These are phyloP conservation scores for Campoletis raptor DNA, from an alignment of 2,888 invertebrate species.

Conservation along the genomic window DNA sequence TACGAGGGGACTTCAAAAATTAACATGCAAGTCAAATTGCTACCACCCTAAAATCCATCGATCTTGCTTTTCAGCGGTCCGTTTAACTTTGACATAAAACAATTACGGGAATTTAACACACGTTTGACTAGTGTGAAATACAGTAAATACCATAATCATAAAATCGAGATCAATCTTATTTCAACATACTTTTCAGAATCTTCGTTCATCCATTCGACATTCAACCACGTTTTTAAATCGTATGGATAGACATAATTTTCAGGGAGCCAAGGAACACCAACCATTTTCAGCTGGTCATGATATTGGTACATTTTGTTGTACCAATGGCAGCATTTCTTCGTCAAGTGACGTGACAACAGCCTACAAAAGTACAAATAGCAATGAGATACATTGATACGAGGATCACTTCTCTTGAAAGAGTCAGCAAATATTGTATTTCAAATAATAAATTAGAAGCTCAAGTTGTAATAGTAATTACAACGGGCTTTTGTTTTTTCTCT, in stretches of 20 bases:
- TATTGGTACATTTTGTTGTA: slow-evolving; percentile 85
- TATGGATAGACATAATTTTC: slow-evolving; percentile 84
- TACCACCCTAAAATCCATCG: too few relatives aligned
- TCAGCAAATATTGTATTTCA: neutral
- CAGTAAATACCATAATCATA: too few relatives aligned
- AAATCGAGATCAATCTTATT: neutral
- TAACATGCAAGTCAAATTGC: too few relatives aligned
- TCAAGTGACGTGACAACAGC: slow-evolving; percentile 85
- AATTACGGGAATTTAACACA: too few relatives aligned
- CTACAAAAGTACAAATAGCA: slow-evolving; percentile 65
- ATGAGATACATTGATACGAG: neutral
- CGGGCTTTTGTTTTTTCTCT: neutral
- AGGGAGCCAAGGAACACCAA: slow-evolving; percentile 86
- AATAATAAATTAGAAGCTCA: neutral
- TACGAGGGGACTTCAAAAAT: too few relatives aligned
- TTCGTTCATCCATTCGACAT: slow-evolving; percentile 85
- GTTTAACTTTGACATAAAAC: too few relatives aligned
- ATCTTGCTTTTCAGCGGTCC: too few relatives aligned
- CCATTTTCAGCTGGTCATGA: slow-evolving; percentile 82
- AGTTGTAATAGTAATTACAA: neutral
- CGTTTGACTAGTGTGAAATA: too few relatives aligned
- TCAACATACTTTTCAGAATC: slow-evolving; percentile 78
- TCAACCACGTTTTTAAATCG: slow-evolving; percentile 86
- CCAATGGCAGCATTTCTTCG: slow-evolving; percentile 86
- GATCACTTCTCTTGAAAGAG: neutral